Base-by-base conservation (phyloP, 2,888 invertebrate genomes). In the Ophioninae sp. region DNA sequence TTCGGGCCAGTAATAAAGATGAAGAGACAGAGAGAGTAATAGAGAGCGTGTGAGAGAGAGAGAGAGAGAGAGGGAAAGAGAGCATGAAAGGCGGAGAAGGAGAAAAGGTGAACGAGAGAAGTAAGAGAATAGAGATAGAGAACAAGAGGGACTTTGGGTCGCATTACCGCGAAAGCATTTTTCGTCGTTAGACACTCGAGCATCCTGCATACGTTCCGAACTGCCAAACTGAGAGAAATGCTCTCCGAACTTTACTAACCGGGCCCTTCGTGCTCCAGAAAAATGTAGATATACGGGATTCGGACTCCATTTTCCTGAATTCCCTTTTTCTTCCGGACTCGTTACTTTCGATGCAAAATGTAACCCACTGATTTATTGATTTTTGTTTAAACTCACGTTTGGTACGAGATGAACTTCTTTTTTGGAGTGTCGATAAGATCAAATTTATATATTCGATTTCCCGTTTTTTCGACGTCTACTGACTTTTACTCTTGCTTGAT, bases 111-210 rank as follows among this genome's bases (percentile, higher is more conserved):
- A n/a, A n/a, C n/a, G n/a, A 20, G 41, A 61, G 64, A 61, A 21
- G 39, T 41, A 57, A 44, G 44, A 8, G 13, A 44, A 13, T 44
- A 8, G 13, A 44, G 21, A 59, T 8, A 0, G 59, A 59, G 39
- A 30, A 61, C 37, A 20, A 39, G 21, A 75, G 39, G 56, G 20
- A 37, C 39, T 20, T 65, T 41, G 21, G 73, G 62, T 68, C 41
- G 78, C 70, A 81, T 81, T 81, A 82, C 59, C 73, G 73, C 68
- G 73, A 79, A 68, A 84, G 81, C 85, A 85, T 85, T 85, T 86
- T 85, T 85, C 85, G 81, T 85, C 85, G 81, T 86, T 85, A 85
- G 69, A 82, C 84, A 73, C 68, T 39, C 20, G 70, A 76, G 20
- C 75, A 67, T 59, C 44, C 79, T 44, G 30, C 65, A 62, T 75